Evolutionary conservation across 2,888 invertebrate species (phyloP), one percentile per base, ranked within the genome.

Genomic region (Nomada lathburiana): DNA sequence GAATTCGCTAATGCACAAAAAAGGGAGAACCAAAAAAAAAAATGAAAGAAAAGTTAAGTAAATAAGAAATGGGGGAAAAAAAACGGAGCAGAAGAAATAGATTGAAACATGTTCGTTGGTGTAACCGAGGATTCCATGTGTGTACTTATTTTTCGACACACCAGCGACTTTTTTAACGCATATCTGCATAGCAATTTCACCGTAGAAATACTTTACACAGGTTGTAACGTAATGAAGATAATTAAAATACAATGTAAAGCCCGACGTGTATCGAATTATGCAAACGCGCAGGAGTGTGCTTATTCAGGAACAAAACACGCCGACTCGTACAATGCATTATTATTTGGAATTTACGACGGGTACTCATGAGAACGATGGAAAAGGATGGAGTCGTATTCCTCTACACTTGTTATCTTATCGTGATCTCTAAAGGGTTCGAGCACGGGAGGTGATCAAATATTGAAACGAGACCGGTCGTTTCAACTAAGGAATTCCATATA

Each of bases 231-330:
- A 67, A 80, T 72, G 80, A 67, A 80, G 80, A 80, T 72, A 80
- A 80, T 80, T 80, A 80, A 80, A 80, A 80, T 80, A 80, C 80
- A 80, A 80, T 80, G 80, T 67, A 80, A 80, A 72, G 62, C 47
- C 65, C 53, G 71, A 67, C 80, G 65, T 60, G 71, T 80, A 80
- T 80, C 80, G 72, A 80, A 80, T 80, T 80, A 80, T 80, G 80
- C 80, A 80, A 80, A 80, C 80, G 80, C 55, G 71, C 70, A 50
- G 52, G 71, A 65, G 71, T 60, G 52, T 59, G 80, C 65, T 80
- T 80, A 80, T 80, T 80, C 80, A 62, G 80, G 71, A 71, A 80
- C 80, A 80, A 80, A 80, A 80, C 80, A 80, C 80, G 71, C 60
- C 72, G 42, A 53, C 55, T 50, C 72, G 72, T 72, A 80, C 80